A percentile compares a stretch with the other conserved stretches of the same genome.
Evolutionary conservation across 2,797 vertebrate genomes (phyloP).

Genomic region (Hephaestus fuliginosus): DNA sequence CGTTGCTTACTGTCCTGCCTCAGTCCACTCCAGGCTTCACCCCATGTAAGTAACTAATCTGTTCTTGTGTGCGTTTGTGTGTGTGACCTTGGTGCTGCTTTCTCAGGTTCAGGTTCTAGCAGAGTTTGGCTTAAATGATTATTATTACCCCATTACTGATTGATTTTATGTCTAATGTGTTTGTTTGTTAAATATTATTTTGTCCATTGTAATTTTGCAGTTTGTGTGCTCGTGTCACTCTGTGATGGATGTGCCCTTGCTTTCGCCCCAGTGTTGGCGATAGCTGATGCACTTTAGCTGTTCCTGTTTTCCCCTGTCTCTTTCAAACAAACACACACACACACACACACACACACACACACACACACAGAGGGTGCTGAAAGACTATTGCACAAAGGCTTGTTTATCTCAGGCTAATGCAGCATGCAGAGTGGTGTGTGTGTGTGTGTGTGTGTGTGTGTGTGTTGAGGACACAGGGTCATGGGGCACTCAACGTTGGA

Average conservation of each 20-base stretch:
- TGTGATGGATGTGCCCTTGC: conserved; percentile 72
- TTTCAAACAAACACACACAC: conserved; percentile 31
- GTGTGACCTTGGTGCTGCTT: conserved; percentile 7
- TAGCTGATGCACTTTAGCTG: conserved; percentile 67
- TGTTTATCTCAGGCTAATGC: conserved; percentile 66
- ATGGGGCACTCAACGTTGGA: conserved; percentile 27
- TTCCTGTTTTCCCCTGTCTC: conserved; percentile 47
- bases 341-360: conserved; percentile 36
- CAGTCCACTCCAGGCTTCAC: not conserved
- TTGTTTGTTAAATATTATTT: conserved; percentile 64
- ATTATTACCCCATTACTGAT: conserved; percentile 60
- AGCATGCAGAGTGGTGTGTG: conserved; percentile 6
- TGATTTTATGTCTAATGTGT: conserved; percentile 63
- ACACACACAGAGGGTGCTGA: conserved; percentile 55
- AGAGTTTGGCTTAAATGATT: conserved; percentile 37
- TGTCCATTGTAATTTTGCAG: conserved; percentile 28
- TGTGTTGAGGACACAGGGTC: conserved; percentile 49
- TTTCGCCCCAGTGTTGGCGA: conserved; percentile 54
- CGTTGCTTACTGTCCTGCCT: not conserved
- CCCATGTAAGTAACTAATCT: not conserved
- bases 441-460: conserved; percentile 41
- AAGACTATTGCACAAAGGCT: conserved; percentile 62
- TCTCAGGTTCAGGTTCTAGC: conserved; percentile 41
- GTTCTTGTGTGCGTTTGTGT: conserved; percentile 10
- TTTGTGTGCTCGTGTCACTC: conserved; percentile 38